phyloP scores from a whole-genome alignment of 2,888 invertebrate species.

The Nasonia oneida region DNA sequence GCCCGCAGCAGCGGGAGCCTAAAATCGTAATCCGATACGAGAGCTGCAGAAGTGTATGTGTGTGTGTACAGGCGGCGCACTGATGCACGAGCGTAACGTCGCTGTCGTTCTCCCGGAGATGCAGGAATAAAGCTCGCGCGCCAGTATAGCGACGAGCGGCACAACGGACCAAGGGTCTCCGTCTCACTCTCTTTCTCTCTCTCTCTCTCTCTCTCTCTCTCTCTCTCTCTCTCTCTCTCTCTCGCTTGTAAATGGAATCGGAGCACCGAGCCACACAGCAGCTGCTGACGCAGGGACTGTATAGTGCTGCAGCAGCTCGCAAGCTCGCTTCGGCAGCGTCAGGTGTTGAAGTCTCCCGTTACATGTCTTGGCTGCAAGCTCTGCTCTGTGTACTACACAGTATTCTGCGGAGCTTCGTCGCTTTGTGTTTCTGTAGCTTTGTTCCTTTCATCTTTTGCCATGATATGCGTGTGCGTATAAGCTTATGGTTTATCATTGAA shows the following conservation, averaged over 20 bases:
- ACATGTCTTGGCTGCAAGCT: neutral
- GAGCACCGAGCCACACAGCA: neutral
- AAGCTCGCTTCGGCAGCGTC: neutral
- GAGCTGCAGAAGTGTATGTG: neutral
- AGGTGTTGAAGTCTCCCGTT: neutral
- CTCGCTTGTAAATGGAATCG: conserved; percentile 10
- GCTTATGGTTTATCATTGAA: no score
- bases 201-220: neutral
- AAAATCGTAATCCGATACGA: conserved; percentile 35
- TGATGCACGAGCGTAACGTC: neutral
- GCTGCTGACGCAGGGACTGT: neutral
- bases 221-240: neutral
- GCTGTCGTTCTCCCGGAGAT: conserved; percentile 2
- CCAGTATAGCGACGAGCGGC: neutral
- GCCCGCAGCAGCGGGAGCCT: neutral
- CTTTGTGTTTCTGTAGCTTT: neutral
- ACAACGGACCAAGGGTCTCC: neutral
- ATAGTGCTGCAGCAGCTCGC: conserved; percentile 19
- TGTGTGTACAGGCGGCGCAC: neutral
- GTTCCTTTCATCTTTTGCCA: neutral
- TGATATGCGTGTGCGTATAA: no score
- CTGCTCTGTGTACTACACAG: neutral
- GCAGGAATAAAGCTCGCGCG: neutral
- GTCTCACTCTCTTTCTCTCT: neutral
- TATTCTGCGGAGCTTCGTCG: neutral